Conservation (phyloP, 64 coral and sea anemone species). For the Pocillopora verrucosa region DNA sequence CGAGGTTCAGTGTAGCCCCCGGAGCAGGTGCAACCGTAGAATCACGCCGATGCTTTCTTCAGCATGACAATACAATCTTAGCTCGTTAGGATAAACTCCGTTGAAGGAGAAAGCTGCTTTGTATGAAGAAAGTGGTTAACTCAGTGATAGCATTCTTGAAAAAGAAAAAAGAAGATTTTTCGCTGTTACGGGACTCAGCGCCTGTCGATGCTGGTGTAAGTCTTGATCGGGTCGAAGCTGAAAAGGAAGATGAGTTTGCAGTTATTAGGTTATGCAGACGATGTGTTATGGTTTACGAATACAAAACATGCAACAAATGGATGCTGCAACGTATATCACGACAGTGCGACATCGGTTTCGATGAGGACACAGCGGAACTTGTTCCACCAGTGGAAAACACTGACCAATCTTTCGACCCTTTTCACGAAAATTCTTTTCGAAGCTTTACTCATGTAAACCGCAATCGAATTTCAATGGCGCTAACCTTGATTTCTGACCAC, state of each 20-base stretch:
- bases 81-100: conserved; percentile 4
- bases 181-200: conserved; percentile 8
- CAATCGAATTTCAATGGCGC: conserved; percentile 9
- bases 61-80: conserved; percentile 41
- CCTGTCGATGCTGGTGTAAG: not conserved
- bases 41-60: not conserved
- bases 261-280: conserved; percentile 62
- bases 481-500: conserved; percentile 41
- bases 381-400: not conserved
- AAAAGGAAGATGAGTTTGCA: conserved; percentile 53
- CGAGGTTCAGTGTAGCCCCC: not conserved
- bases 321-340: not conserved
- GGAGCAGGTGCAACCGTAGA: not conserved
- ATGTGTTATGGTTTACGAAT: conserved; percentile 86
- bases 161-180: conserved; percentile 44
- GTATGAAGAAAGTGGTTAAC: conserved; percentile 83
- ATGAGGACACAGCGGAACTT: not conserved
- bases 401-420: conserved; percentile 1
- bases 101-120: not conserved
- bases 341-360: not conserved
- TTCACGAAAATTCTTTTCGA: not conserved
- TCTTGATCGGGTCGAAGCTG: conserved; percentile 24
- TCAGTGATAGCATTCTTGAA: conserved; percentile 86
- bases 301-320: conserved; percentile 51
- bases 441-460: not conserved